Base-by-base conservation (phyloP, 1,140 invertebrate genomes). In the Phocides pigmalion region DNA sequence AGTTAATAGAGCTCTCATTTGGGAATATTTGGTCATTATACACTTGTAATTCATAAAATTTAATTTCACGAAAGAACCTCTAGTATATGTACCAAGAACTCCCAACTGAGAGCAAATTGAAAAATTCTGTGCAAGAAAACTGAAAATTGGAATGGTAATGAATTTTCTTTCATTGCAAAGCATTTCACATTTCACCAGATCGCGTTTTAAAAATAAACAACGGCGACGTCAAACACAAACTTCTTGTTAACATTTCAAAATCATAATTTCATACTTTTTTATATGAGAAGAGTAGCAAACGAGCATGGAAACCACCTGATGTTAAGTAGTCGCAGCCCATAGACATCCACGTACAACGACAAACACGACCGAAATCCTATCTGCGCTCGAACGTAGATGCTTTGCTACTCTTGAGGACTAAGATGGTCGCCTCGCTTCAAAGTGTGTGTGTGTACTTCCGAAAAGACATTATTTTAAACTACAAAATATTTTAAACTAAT, bases 231-330 rank as follows among this genome's bases (percentile, higher is more conserved):
- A 4, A 25, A 47, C 17, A 47, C 19, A 47, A 11, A 37, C 9
- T 54, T 54, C 50, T 54, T 14, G 35, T 32, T 39, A 54, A 37
- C 50, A 15, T 9, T 22, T 51, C 16, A 11, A 37, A 51, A 51
- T 37, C 49, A 16, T 28, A 37, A 50, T 50, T 51, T 32, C n/a
- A n/a, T n/a, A n/a, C n/a, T n/a, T n/a, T n/a, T n/a, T n/a, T n/a
- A n/a, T n/a, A n/a, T n/a, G n/a, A n/a, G n/a, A n/a, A n/a, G n/a
- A n/a, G n/a, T n/a, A n/a, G n/a, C n/a, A n/a, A n/a, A n/a, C n/a
- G n/a, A n/a, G n/a, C n/a, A n/a, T n/a, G n/a, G n/a, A n/a, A n/a
- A n/a, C n/a, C n/a, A n/a, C n/a, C n/a, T n/a, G n/a, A n/a, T n/a
- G n/a, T n/a, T n/a, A n/a, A n/a, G n/a, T n/a, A n/a, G n/a, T n/a